Percentiles rank a stretch among this genome's conserved stretches.
phyloP scores from a whole-genome alignment of 2,113 vertebrate genomes.

The Athene noctua region DNA sequence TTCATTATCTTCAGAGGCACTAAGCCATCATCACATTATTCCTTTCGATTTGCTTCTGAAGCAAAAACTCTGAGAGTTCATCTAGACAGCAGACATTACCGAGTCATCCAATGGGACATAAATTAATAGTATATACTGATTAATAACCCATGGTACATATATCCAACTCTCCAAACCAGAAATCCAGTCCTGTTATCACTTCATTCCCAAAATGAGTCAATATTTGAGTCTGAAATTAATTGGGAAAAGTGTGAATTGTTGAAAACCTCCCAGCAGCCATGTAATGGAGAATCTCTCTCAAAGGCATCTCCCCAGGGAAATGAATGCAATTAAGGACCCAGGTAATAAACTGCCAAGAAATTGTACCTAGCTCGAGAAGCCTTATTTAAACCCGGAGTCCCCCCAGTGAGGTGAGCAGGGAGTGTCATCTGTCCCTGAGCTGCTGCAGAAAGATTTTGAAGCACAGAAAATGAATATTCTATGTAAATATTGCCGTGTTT shows the following conservation, averaged over 20 bases:
- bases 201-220: slow-evolving; percentile 1
- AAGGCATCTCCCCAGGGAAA: slow-evolving; percentile 20
- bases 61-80: neutral
- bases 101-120: neutral
- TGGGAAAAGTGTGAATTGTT: neutral
- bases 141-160: neutral
- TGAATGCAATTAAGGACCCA: slow-evolving; percentile 42
- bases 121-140: neutral
- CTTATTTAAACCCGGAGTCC: slow-evolving; percentile 44
- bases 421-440: neutral
- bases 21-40: slow-evolving; percentile 5
- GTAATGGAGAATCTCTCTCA: neutral
- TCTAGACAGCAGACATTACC: neutral
- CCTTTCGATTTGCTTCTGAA: neutral
- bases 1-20: neutral
- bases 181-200: neutral
- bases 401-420: neutral
- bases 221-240: slow-evolving; percentile 48
- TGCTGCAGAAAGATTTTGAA: neutral
- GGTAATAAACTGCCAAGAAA: slow-evolving; percentile 49
- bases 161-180: neutral
- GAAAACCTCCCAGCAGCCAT: slow-evolving; percentile 5
- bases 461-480: neutral
- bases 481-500: neutral
- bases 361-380: slow-evolving; percentile 19